Base-by-base conservation (phyloP, 2,797 vertebrate species). In the Neoniphon sammara region DNA sequence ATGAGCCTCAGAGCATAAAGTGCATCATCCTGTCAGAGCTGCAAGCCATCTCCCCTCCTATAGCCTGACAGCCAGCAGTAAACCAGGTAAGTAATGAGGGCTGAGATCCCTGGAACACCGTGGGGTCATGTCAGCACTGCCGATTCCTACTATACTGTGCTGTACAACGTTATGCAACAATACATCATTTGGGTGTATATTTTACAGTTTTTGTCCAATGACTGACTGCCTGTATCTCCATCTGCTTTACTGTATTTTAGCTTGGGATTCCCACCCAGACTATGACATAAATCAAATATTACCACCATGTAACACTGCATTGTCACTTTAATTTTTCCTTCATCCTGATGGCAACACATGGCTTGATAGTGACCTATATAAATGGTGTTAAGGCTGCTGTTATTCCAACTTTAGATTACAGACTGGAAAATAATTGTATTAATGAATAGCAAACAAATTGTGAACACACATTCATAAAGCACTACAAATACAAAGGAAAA, bases 21-120 rank as follows among this genome's bases (percentile, higher is more conserved):
- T 75, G 69, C 65, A 73, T 85, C 75, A 59, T 49, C 61, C 85
- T 81, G 78, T 83, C 84, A 84, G 69, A 72, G 63, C 73, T 58
- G 71, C 73, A 82, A 70, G 61, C 36, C 82, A 60, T 74, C 81
- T 34, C 61, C 36, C 61, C 54, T 74, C 39, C 21, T 54, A 49
- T 77, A 77, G 66, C 54, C 71, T 64, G 78, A 77, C 85, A 78
- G 73, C 65, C 49, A 36, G 67, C 73, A 68, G 68, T 73, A 78
- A 86, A 81, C 60, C 80, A 67, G 70, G 73, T 65, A 53, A 67
- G 72, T 83, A 84, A 77, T 59, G 73, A 74, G 69, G 57, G 66
- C 58, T 15, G 53, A 66, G 68, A 73, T 75, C 52, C 61, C 52
- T 5, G 47, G 57, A 72, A 77, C 61, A 56, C 23, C 11, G 15